phyloP scores from a whole-genome alignment of 2,797 vertebrate species.

The Trichosurus vulpecula region DNA sequence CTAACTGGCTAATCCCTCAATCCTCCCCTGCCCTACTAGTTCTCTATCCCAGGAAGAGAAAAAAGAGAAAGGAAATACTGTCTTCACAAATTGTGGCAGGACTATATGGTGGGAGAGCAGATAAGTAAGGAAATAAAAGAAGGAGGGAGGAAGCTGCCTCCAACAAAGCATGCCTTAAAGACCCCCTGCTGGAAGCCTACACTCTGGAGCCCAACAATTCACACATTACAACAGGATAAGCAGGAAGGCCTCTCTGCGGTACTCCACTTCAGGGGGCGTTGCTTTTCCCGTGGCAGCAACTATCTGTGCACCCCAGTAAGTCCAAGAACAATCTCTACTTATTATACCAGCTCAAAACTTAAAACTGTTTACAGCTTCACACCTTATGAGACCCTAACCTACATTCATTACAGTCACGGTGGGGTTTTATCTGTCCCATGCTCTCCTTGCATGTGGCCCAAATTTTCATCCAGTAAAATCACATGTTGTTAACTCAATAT shows the following conservation, averaged over 20 bases:
- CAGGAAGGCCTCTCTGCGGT: not conserved
- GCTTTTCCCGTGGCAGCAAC: constrained; percentile 78
- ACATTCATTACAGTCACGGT: constrained; percentile 82
- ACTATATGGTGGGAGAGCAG: constrained; percentile 57
- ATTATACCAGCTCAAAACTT: constrained; percentile 81
- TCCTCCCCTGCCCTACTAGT: not conserved
- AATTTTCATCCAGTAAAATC: constrained; percentile 85
- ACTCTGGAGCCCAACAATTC: constrained; percentile 72
- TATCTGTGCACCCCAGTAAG: constrained; percentile 80
- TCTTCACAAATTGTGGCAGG: constrained; percentile 66
- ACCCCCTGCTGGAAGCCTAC: constrained; percentile 56
- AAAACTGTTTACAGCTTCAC: constrained; percentile 82
- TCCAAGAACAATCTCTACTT: constrained; percentile 83
- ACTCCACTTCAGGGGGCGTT: constrained; percentile 54
- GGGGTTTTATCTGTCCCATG: constrained; percentile 82
- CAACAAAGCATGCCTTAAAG: constrained; percentile 32
- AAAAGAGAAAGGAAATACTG: constrained; percentile 35
- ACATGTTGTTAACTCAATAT: constrained; percentile 82
- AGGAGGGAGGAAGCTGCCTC: constrained; percentile 46
- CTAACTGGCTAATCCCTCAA: constrained; percentile 55
- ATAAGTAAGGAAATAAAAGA: constrained; percentile 69
- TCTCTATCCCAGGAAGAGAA: constrained; percentile 44
- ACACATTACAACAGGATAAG: constrained; percentile 76
- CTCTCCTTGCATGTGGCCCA: constrained; percentile 81
- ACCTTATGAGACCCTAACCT: constrained; percentile 81